Percentiles rank a stretch among this genome's conserved stretches.
phyloP scores from a whole-genome alignment of 2,113 vertebrate genomes.

The Sylvietta virens region DNA sequence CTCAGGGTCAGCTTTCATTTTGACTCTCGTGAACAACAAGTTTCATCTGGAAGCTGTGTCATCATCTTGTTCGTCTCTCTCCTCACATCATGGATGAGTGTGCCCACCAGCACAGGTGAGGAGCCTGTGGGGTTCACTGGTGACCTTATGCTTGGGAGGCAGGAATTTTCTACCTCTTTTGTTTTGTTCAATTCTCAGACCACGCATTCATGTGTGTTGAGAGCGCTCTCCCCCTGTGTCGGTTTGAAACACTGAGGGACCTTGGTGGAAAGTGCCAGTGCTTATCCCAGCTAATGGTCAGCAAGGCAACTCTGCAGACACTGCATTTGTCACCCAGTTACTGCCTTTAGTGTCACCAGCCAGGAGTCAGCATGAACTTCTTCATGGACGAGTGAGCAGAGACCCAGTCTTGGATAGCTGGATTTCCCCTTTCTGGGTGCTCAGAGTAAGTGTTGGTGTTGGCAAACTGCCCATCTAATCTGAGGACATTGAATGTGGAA shows the following conservation, averaged over 20 bases:
- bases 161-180: not conserved
- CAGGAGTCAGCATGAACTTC: not conserved
- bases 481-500: not conserved
- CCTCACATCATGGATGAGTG: not conserved
- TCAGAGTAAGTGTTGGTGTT: not conserved
- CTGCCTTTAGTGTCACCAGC: not conserved
- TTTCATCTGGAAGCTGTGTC: not conserved
- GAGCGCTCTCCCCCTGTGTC: not conserved
- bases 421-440: not conserved
- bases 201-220: not conserved
- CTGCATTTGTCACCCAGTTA: not conserved
- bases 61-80: not conserved
- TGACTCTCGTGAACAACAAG: not conserved
- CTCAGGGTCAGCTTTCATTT: not conserved
- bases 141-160: not conserved
- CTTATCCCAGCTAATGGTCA: not conserved
- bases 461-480: constrained; percentile 13
- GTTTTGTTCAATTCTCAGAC: not conserved
- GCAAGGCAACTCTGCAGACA: not conserved
- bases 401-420: not conserved
- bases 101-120: not conserved
- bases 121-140: not conserved
- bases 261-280: not conserved
- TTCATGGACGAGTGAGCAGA: not conserved
- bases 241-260: not conserved